Percentiles rank a stretch among this genome's conserved stretches.
These are phyloP conservation scores for Axis porcinus DNA, from an alignment of 2,113 vertebrate genomes.

Conservation along the genomic window DNA sequence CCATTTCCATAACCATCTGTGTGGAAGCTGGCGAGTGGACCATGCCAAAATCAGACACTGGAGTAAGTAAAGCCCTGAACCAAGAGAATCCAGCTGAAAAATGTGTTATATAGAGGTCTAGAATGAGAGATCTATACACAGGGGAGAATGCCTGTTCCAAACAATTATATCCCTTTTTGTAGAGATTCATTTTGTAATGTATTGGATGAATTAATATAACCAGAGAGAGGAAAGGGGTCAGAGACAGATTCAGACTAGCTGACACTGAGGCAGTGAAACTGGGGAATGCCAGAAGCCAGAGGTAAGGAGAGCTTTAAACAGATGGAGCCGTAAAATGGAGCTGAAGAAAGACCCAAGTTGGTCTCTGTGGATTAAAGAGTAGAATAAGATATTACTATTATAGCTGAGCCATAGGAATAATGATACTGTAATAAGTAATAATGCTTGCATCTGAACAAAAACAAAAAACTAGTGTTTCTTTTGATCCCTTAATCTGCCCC, in stretches of 20 bases:
- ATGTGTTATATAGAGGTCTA: neutral
- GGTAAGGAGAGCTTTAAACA: neutral
- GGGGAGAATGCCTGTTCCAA: neutral
- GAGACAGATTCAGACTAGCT: neutral
- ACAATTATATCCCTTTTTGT: neutral
- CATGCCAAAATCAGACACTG: neutral
- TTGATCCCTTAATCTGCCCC: neutral
- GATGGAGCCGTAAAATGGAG: neutral
- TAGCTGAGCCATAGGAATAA: neutral
- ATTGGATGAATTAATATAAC: neutral
- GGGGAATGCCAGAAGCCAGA: neutral
- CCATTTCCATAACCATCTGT: neutral
- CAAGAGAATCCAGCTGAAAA: neutral
- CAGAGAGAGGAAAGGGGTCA: neutral
- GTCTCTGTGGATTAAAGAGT: neutral
- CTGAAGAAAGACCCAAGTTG: neutral
- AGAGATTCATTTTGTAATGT: neutral
- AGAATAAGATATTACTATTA: neutral
- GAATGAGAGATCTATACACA: neutral
- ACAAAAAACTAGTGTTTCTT: neutral
- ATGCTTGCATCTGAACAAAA: neutral
- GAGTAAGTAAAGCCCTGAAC: neutral
- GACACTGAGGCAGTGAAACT: neutral
- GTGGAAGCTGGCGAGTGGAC: neutral
- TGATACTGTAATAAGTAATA: neutral